phyloP scores from a whole-genome alignment of 2,888 invertebrate species.

The Drosophila yooni region DNA sequence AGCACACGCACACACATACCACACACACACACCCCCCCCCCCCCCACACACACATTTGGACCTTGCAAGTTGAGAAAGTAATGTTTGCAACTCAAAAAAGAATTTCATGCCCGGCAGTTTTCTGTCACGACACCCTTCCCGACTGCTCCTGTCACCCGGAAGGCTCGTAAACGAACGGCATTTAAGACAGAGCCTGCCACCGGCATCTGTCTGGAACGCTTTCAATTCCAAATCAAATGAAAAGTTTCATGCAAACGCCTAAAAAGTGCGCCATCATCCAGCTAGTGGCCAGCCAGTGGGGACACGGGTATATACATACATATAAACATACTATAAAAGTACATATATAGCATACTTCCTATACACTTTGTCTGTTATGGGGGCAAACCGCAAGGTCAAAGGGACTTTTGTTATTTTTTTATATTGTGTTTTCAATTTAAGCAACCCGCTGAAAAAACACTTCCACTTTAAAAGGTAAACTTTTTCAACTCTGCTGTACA shows the following conservation, averaged over 20 bases:
- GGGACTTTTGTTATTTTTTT: constrained; percentile 52
- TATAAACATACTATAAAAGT: constrained; percentile 1
- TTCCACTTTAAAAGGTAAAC: constrained; percentile 67
- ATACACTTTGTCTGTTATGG: constrained; percentile 2
- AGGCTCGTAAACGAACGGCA: constrained; percentile 10
- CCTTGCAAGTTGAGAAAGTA: constrained; percentile 43
- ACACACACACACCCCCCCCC: not conserved
- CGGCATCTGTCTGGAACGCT: constrained; percentile 59
- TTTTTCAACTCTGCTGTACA: constrained; percentile 19
- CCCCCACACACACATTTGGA: constrained; percentile 12
- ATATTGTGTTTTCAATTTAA: constrained; percentile 56
- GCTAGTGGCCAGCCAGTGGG: constrained; percentile 21
- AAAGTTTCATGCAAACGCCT: constrained; percentile 54
- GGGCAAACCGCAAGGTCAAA: constrained; percentile 64
- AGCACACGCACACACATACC: not conserved
- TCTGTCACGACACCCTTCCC: constrained; percentile 19
- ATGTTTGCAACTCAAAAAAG: constrained; percentile 36
- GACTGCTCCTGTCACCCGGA: not conserved
- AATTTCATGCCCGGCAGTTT: constrained; percentile 64
- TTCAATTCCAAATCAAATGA: constrained; percentile 75
- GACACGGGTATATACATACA: constrained; percentile 1
- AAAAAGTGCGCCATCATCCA: constrained; percentile 54
- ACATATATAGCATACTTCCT: not conserved
- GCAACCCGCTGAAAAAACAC: constrained; percentile 36
- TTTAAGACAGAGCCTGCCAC: constrained; percentile 15